These are phyloP conservation scores for Ceratoteleas bidentatus DNA, from an alignment of 1,140 invertebrate species.

Conservation along the genomic window DNA sequence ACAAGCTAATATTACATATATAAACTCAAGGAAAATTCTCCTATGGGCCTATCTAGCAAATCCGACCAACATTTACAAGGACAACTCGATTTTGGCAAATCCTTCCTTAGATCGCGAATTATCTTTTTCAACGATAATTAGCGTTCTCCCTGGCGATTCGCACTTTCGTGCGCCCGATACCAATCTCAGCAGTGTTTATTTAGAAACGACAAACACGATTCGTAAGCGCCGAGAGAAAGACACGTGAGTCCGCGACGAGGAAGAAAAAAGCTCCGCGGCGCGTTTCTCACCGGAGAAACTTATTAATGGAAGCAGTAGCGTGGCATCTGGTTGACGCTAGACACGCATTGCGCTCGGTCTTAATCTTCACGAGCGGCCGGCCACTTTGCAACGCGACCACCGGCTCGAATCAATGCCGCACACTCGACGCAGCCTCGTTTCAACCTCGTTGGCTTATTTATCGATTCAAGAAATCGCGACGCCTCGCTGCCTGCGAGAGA, in stretches of 20 bases:
- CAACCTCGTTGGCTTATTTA: slow-evolving; percentile 30
- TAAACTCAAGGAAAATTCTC: no score
- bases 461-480: slow-evolving; percentile 45
- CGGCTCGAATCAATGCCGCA: slow-evolving; percentile 32
- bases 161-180: slow-evolving; percentile 23
- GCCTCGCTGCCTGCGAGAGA: slow-evolving; percentile 21
- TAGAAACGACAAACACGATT: slow-evolving; percentile 1
- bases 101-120: no score
- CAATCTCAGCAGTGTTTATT: slow-evolving; percentile 16
- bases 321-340: slow-evolving; percentile 57
- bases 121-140: no score
- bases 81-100: no score
- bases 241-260: neutral
- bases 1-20: no score
- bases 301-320: slow-evolving; percentile 55
- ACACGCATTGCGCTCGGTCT: slow-evolving; percentile 49
- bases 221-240: neutral
- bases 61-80: no score
- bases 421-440: slow-evolving; percentile 38
- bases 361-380: slow-evolving; percentile 31
- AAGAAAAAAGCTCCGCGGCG: neutral
- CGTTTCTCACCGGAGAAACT: slow-evolving; percentile 58
- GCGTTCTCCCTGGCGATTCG: slow-evolving; percentile 10
- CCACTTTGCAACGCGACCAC: slow-evolving; percentile 30
- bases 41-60: no score